phyloP scores from a whole-genome alignment of 2,113 vertebrate species.

The Ursus arctos region DNA sequence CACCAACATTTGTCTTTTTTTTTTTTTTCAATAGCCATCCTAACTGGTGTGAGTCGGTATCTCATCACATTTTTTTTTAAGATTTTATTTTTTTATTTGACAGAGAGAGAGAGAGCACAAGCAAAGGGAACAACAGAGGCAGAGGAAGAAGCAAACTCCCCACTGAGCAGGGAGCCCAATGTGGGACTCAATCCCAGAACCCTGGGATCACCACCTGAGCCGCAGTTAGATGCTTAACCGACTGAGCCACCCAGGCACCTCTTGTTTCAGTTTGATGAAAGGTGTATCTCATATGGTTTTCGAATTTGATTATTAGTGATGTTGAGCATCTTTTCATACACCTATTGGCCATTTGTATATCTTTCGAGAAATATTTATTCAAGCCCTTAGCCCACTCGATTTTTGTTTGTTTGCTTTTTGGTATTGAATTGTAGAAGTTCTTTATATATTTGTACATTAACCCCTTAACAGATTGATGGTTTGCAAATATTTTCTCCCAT shows the following conservation, averaged over 20 bases:
- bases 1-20: neutral
- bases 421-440: neutral
- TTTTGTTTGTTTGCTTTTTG: neutral
- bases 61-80: neutral
- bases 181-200: too few relatives aligned
- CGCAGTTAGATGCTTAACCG: too few relatives aligned
- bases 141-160: too few relatives aligned
- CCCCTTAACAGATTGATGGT: neutral
- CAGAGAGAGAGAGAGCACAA: neutral
- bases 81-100: neutral
- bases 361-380: neutral
- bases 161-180: too few relatives aligned
- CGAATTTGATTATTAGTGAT: neutral
- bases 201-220: too few relatives aligned
- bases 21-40: neutral
- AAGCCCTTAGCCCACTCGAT: neutral
- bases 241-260: too few relatives aligned
- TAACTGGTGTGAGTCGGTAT: neutral
- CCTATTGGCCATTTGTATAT: neutral
- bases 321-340: neutral
- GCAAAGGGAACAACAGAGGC: too few relatives aligned
- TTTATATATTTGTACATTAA: neutral
- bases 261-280: neutral
- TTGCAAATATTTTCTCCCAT: neutral
- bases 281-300: neutral